Percentiles rank a stretch among this genome's conserved stretches.
These are phyloP conservation scores for Desmophyllum pertusum DNA, from an alignment of 92 coral and sea anemone species.

Conservation along the genomic window DNA sequence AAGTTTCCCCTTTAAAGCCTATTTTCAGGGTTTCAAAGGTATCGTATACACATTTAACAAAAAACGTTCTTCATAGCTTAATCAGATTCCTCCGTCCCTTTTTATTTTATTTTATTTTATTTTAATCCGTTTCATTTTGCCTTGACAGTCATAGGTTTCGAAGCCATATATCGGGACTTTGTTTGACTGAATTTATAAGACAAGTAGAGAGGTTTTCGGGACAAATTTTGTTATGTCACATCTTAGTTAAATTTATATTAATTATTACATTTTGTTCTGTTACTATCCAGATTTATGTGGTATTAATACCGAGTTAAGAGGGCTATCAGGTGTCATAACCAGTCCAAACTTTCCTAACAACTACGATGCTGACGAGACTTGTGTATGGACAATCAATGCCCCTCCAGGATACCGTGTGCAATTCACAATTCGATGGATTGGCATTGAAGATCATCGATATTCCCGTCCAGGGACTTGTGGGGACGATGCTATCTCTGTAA, in stretches of 20 bases:
- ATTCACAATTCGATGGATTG: slow-evolving; percentile 52
- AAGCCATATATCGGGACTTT: no score
- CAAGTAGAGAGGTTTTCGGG: background rate
- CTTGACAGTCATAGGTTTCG: no score
- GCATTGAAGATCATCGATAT: slow-evolving; percentile 47
- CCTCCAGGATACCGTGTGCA: slow-evolving; percentile 54
- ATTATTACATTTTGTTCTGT: background rate
- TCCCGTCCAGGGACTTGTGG: slow-evolving; percentile 33
- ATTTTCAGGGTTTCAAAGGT: no score
- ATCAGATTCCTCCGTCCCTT: no score
- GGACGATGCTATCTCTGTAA: slow-evolving; percentile 37
- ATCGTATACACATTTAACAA: no score
- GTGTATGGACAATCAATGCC: slow-evolving; percentile 54
- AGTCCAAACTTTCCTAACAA: slow-evolving; percentile 63
- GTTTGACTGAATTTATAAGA: no score
- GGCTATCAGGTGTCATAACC: slow-evolving; percentile 42
- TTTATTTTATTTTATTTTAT: no score
- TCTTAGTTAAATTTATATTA: no score
- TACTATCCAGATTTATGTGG: slow-evolving; percentile 20
- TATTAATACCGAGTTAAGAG: background rate
- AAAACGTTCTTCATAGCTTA: no score
- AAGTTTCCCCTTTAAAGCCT: no score
- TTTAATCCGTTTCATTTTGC: no score
- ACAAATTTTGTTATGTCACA: background rate
- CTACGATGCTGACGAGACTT: slow-evolving; percentile 2